These are phyloP conservation scores for Zoanthus gigantus DNA, from an alignment of 92 coral and sea anemone species.

Conservation along the genomic window DNA sequence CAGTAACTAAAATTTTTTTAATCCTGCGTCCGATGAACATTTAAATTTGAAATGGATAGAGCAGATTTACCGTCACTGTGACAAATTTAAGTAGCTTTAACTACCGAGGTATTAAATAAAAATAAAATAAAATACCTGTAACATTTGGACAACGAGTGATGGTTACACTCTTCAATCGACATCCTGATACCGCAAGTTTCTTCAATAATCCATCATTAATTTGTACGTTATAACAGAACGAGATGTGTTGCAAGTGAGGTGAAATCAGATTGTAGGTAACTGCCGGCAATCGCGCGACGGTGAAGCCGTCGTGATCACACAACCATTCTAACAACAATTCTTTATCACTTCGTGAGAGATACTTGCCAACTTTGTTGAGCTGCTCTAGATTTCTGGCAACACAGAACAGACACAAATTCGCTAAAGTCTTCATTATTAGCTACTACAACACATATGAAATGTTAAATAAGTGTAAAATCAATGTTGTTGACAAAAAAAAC, in stretches of 20 bases:
- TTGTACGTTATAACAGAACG: slow-evolving; percentile 72
- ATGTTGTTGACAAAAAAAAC: too few species aligned
- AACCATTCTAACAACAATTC: slow-evolving; percentile 76
- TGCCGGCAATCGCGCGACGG: slow-evolving; percentile 59
- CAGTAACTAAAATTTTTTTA: too few species aligned
- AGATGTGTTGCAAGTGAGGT: slow-evolving; percentile 62
- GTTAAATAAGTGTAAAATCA: too few species aligned
- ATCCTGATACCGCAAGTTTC: slow-evolving; percentile 65
- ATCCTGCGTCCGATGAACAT: too few species aligned
- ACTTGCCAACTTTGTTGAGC: slow-evolving; percentile 68
- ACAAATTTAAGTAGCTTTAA: too few species aligned
- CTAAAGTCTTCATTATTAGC: slow-evolving; percentile 64
- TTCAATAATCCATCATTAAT: slow-evolving; percentile 68
- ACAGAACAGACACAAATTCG: slow-evolving; percentile 76
- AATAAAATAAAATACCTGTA: slow-evolving; percentile 54
- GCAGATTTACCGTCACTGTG: too few species aligned
- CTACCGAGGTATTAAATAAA: too few species aligned
- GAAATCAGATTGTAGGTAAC: slow-evolving; percentile 70
- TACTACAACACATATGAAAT: too few species aligned
- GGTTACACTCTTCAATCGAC: slow-evolving; percentile 62
- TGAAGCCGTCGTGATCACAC: slow-evolving; percentile 85
- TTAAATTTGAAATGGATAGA: too few species aligned
- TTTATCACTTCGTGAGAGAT: slow-evolving; percentile 71
- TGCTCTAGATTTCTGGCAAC: slow-evolving; percentile 75
- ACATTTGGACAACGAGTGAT: slow-evolving; percentile 65